Percentiles rank a stretch among this genome's conserved stretches.
Conservation (phyloP, 2,797 vertebrate genomes). For the Syngnathus acus region DNA sequence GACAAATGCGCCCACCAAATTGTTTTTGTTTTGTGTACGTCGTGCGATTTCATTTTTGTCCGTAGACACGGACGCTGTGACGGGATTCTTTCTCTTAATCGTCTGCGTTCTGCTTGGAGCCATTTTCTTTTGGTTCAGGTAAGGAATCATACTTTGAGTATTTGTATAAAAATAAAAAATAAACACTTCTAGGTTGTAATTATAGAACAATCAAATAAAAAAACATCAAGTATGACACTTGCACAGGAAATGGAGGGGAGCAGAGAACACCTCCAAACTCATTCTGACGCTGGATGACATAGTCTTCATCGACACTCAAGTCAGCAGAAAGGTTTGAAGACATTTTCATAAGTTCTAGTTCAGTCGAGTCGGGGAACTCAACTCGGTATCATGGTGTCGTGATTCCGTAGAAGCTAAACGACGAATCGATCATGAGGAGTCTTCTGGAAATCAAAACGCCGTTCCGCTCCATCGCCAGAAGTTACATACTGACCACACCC, state of each 20-base stretch:
- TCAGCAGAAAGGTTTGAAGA: slow-evolving; percentile 64
- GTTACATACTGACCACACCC: slow-evolving; percentile 53
- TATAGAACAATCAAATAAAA: neutral
- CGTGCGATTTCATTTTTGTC: neutral
- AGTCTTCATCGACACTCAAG: slow-evolving; percentile 68
- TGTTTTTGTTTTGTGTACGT: neutral
- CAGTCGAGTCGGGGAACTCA: too few species aligned
- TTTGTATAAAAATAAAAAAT: neutral
- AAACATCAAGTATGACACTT: neutral
- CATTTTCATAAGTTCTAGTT: too few species aligned
- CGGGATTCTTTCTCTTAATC: slow-evolving; percentile 22
- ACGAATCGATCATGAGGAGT: slow-evolving; percentile 59
- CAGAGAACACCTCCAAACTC: slow-evolving; percentile 44
- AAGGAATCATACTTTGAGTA: neutral
- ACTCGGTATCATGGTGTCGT: neutral
- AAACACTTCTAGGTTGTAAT: neutral
- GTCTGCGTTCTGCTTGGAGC: slow-evolving; percentile 29
- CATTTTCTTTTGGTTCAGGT: slow-evolving; percentile 44
- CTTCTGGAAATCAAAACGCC: slow-evolving; percentile 56
- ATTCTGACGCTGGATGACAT: slow-evolving; percentile 64
- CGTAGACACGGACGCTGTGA: slow-evolving; percentile 34
- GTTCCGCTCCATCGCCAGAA: slow-evolving; percentile 35
- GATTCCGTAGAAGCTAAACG: slow-evolving; percentile 49
- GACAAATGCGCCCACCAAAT: neutral
- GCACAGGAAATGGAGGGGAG: slow-evolving; percentile 40